Conservation (phyloP, 37 sponge, comb jelly and placozoan species). For the Crambe crambe region DNA sequence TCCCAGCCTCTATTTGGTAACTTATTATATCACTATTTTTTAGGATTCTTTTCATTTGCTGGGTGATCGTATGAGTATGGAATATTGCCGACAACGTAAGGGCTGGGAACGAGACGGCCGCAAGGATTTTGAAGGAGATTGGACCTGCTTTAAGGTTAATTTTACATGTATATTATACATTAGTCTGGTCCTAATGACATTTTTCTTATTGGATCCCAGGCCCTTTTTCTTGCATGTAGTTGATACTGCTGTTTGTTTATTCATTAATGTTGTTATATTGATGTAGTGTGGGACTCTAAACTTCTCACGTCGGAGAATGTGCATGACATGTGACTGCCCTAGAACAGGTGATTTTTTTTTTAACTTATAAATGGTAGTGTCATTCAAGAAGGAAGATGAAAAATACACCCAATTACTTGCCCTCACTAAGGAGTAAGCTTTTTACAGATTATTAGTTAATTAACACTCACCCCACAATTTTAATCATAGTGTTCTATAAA, state of each 20-base stretch:
- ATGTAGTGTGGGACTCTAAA: constrained; percentile 72
- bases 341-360: constrained; percentile 69
- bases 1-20: too few species aligned
- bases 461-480: neutral
- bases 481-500: neutral
- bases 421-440: too few species aligned
- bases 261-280: too few species aligned
- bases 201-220: neutral
- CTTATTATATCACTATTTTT: neutral
- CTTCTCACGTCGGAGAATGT: constrained; percentile 55
- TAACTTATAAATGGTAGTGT: too few species aligned
- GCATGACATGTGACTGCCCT: constrained; percentile 75
- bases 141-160: constrained; percentile 75
- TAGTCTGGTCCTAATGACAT: neutral
- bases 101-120: constrained; percentile 1
- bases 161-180: neutral
- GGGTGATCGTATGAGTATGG: constrained; percentile 41
- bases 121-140: constrained; percentile 22
- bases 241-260: too few species aligned
- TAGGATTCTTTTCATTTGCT: constrained; percentile 29
- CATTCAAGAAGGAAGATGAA: too few species aligned
- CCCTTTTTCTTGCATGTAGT: too few species aligned
- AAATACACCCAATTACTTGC: too few species aligned
- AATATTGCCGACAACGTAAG: constrained; percentile 56
- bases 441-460: too few species aligned